Conservation (phyloP, 1,140 invertebrate genomes). For the Oedothorax gibbosus region DNA sequence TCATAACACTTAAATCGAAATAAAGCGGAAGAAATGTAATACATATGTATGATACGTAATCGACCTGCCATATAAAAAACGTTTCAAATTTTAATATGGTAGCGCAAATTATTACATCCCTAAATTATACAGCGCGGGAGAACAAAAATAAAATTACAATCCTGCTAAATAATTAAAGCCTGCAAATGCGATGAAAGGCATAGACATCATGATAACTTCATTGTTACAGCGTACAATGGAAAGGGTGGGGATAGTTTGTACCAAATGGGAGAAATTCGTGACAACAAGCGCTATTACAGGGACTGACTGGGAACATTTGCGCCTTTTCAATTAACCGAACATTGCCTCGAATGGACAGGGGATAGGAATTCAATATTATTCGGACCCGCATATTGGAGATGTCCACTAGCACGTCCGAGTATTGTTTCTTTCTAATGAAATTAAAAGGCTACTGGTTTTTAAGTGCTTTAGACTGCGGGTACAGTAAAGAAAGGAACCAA, state of each 20-base stretch:
- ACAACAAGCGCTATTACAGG: slow-evolving; percentile 50
- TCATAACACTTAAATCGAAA: slow-evolving; percentile 23
- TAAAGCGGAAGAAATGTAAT: slow-evolving; percentile 3
- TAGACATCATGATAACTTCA: slow-evolving; percentile 59
- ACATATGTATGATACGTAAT: background rate
- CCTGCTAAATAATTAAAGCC: slow-evolving; percentile 56
- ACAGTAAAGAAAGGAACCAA: too few relatives aligned
- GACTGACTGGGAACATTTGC: slow-evolving; percentile 26
- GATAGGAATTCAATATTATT: background rate
- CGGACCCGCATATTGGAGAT: slow-evolving; percentile 18
- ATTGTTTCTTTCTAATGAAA: too few relatives aligned
- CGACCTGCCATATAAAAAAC: slow-evolving; percentile 1
- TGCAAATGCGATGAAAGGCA: slow-evolving; percentile 41
- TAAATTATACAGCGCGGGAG: slow-evolving; percentile 36
- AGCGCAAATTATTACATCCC: slow-evolving; percentile 35
- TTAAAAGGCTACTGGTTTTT: too few relatives aligned
- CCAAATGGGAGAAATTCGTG: slow-evolving; percentile 57
- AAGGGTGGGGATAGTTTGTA: slow-evolving; percentile 33
- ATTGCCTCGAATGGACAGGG: slow-evolving; percentile 28
- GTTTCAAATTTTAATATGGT: slow-evolving; percentile 43
- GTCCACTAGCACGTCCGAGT: too few relatives aligned
- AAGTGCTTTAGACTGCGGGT: too few relatives aligned
- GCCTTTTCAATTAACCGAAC: slow-evolving; percentile 58
- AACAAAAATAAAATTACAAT: slow-evolving; percentile 58
- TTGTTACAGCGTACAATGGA: slow-evolving; percentile 55